Percentiles rank a stretch among this genome's conserved stretches.
Conservation (phyloP, 2,797 vertebrate genomes). For the Synaphobranchus kaupii region DNA sequence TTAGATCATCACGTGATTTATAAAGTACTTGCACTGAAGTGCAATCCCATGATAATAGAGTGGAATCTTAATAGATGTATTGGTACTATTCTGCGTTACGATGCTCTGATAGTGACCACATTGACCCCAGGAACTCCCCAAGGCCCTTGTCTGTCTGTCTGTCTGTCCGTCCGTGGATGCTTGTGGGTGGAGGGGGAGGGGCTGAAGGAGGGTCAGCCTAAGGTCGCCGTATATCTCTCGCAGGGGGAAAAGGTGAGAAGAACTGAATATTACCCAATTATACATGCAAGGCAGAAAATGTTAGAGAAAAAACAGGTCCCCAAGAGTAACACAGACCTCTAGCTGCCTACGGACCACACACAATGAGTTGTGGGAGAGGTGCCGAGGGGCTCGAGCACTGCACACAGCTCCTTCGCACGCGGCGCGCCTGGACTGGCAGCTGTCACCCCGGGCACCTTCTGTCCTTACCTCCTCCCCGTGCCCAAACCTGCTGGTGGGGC, state of each 20-base stretch:
- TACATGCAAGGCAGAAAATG: constrained; percentile 89
- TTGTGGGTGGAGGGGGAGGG: constrained; percentile 58
- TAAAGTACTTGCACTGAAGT: neutral
- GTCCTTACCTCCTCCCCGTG: neutral
- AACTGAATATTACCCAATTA: constrained; percentile 83
- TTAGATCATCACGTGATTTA: neutral
- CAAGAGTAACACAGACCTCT: constrained; percentile 88
- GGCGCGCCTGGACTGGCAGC: constrained; percentile 71
- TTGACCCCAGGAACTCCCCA: constrained; percentile 24
- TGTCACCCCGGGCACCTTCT: constrained; percentile 66
- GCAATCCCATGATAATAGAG: neutral
- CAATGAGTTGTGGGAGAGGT: constrained; percentile 90
- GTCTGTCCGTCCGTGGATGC: constrained; percentile 45
- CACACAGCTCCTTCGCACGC: constrained; percentile 75
- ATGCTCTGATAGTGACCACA: neutral
- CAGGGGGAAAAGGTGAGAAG: constrained; percentile 73
- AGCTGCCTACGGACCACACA: constrained; percentile 95
- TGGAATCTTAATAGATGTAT: neutral
- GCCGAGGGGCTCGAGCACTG: constrained; percentile 78
- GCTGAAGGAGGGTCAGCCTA: constrained; percentile 78
- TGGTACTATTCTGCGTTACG: neutral
- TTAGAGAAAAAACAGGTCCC: constrained; percentile 80
- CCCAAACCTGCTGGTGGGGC: neutral
- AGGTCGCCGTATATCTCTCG: constrained; percentile 87
- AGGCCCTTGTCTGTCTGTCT: constrained; percentile 1